Conservation (phyloP, 1,140 invertebrate genomes). For the Drosophila kurseongensis region DNA sequence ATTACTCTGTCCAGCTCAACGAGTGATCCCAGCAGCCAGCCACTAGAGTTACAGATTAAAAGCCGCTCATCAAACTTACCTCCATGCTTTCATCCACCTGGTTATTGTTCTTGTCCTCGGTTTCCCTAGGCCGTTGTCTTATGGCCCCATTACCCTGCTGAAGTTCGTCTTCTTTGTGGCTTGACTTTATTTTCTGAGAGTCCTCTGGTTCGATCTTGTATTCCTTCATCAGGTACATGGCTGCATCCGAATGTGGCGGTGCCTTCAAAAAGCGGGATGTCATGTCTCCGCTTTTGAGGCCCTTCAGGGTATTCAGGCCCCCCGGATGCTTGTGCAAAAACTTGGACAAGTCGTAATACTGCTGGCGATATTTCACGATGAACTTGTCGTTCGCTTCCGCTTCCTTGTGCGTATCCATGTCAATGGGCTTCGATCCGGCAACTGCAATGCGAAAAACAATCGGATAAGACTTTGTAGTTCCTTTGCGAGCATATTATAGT, state of each 20-base stretch:
- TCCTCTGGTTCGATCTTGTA: slow-evolving; percentile 80
- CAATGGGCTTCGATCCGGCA: slow-evolving; percentile 2
- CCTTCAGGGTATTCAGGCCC: slow-evolving; percentile 86
- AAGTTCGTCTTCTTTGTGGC: neutral
- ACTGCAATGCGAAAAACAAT: slow-evolving; percentile 44
- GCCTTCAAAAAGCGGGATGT: slow-evolving; percentile 85
- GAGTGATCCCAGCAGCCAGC: slow-evolving; percentile 17
- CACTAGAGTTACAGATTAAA: slow-evolving; percentile 21
- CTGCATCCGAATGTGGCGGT: slow-evolving; percentile 87
- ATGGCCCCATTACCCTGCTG: slow-evolving; percentile 11
- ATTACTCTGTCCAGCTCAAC: neutral
- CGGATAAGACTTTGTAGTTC: slow-evolving; percentile 6
- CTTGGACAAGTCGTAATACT: slow-evolving; percentile 85
- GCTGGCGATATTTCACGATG: slow-evolving; percentile 85
- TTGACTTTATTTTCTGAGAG: slow-evolving; percentile 6
- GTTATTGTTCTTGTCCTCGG: slow-evolving; percentile 75
- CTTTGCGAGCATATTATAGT: neutral
- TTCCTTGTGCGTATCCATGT: slow-evolving; percentile 41
- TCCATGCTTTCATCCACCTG: slow-evolving; percentile 81
- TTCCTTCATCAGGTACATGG: slow-evolving; percentile 87
- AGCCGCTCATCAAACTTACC: slow-evolving; percentile 58
- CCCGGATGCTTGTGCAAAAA: slow-evolving; percentile 88
- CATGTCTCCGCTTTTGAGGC: slow-evolving; percentile 85
- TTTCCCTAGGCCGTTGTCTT: slow-evolving; percentile 25
- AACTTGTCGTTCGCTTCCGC: slow-evolving; percentile 62